Evolutionary conservation across 2,797 vertebrate species (phyloP).

Genomic region (Rhinoraja longicauda): DNA sequence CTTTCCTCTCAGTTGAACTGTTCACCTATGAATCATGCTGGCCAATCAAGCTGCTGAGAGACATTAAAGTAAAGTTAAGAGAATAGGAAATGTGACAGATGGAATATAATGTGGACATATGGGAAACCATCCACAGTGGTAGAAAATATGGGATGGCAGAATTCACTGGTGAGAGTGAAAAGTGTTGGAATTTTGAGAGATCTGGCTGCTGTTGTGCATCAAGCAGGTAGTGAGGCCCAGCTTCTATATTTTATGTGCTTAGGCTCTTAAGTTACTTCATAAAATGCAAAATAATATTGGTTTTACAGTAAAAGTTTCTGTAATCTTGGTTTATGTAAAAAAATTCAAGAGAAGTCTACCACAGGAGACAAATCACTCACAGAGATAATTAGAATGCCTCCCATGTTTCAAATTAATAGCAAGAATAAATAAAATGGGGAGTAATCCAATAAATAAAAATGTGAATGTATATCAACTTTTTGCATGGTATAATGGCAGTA

Average conservation of each 20-base stretch:
- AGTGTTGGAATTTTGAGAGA: too few relatives aligned
- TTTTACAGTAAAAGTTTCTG: background rate
- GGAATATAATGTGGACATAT: too few relatives aligned
- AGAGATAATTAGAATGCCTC: background rate
- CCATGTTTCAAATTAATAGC: background rate
- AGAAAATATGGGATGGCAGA: too few relatives aligned
- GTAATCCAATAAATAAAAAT: background rate
- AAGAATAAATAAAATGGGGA: background rate
- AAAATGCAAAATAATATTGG: background rate
- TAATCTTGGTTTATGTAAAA: background rate
- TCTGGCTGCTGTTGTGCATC: too few relatives aligned
- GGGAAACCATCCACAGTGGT: too few relatives aligned
- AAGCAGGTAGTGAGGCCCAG: too few relatives aligned
- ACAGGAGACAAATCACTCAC: background rate
- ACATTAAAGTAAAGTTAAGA: too few relatives aligned
- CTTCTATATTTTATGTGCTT: too few relatives aligned
- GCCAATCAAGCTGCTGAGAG: background rate
- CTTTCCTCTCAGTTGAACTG: background rate
- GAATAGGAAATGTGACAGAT: too few relatives aligned
- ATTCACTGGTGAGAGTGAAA: too few relatives aligned
- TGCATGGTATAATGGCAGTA: constrained; percentile 48
- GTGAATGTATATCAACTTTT: constrained; percentile 49
- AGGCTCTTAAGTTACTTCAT: background rate
- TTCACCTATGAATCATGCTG: background rate
- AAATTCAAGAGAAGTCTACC: background rate